Evolutionary conservation across 2,888 invertebrate genomes (phyloP), one percentile per base, ranked within the genome.

Genomic region (Hirtodrosophila confusa): DNA sequence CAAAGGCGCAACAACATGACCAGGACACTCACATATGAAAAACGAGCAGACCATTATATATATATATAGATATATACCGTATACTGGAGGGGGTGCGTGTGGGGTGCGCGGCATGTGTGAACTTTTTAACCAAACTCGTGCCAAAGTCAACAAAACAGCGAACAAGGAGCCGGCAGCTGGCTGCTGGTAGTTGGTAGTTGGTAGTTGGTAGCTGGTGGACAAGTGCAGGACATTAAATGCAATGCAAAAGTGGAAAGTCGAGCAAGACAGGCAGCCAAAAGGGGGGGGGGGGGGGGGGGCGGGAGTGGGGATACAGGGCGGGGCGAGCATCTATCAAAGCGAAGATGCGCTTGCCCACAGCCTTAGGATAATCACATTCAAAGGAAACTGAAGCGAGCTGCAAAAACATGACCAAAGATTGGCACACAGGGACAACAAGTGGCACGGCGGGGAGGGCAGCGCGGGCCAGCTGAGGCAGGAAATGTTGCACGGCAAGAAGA

Each of bases 311-410:
- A 27, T 24, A 24, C 60, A 58, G 69, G 60, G 41, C 55, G 47
- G 50, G 70, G 70, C 68, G 74, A 65, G 60, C 74, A 75, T 82
- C 82, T 83, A 83, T 83, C 88, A 82, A 82, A 87, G 86, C 74
- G 75, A 79, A 80, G 83, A 78, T 78, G 75, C 70, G 78, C 69
- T 69, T 72, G 64, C 57, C 84, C 80, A 80, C 70, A 74, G 82
- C 84, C 84, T 83, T 69, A 65, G 88, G 84, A 86, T 84, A 88
- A 84, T 88, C 88, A 83, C 84, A 84, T 86, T 83, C 82, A 83
- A 83, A 82, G 72, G 83, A 83, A 76, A 87, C 70, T 82, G 88
- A 83, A 87, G 88, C 82, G 78, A 73, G 69, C 78, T 85, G 70
- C 70, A 82, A 87, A 82, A 83, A 87, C 86, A 86, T 67, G 70